phyloP scores from a whole-genome alignment of 2,888 invertebrate genomes.

The Nesidiocoris tenuis region DNA sequence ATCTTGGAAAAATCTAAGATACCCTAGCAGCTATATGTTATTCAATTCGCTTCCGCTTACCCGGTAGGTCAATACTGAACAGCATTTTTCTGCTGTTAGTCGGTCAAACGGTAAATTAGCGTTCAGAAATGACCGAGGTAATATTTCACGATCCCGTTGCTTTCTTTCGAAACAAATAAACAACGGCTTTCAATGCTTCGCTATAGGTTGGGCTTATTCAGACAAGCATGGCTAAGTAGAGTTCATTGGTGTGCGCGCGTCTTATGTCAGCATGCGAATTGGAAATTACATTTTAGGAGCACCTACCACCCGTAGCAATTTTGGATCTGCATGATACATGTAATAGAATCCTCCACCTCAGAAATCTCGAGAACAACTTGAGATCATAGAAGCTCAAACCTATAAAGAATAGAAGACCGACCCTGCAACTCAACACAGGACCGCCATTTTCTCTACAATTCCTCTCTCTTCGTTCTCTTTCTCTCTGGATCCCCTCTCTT shows the following conservation, averaged over 20 bases:
- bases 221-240: slow-evolving; percentile 25
- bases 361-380: not conserved
- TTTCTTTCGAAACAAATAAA: not conserved
- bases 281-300: slow-evolving; percentile 8
- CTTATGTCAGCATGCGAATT: slow-evolving; percentile 24
- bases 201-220: not conserved
- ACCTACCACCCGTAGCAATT: slow-evolving; percentile 24
- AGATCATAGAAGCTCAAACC: not conserved
- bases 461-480: not conserved
- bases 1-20: too few relatives aligned
- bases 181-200: not conserved
- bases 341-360: slow-evolving; percentile 13
- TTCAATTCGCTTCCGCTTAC: not conserved
- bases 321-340: slow-evolving; percentile 33
- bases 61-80: too few relatives aligned
- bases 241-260: slow-evolving; percentile 23
- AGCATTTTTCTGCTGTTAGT: too few relatives aligned
- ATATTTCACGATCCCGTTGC: not conserved
- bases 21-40: too few relatives aligned
- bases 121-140: not conserved
- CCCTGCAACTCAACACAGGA: not conserved
- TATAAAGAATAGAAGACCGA: slow-evolving; percentile 6
- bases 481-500: not conserved
- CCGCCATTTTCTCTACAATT: not conserved
- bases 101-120: too few relatives aligned